Evolutionary conservation across 2,888 invertebrate species (phyloP).

Genomic region (Polyploca ridens): DNA sequence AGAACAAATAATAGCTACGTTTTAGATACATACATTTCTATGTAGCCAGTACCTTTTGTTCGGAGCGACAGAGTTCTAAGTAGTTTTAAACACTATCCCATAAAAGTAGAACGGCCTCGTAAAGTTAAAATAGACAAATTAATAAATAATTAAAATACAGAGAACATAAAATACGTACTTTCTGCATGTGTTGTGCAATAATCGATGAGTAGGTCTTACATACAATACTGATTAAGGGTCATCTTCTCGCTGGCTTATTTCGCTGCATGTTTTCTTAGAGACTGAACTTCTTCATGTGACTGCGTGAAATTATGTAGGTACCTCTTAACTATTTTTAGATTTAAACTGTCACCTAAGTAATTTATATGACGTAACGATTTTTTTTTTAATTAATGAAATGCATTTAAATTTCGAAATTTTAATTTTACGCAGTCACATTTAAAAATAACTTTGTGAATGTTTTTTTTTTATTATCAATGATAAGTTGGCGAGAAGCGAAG

Average conservation of each 20-base stretch:
- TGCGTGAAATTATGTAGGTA: slow-evolving; percentile 27
- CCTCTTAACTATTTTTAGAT: too few relatives aligned
- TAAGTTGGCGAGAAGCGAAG: slow-evolving; percentile 71
- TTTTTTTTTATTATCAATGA: slow-evolving; percentile 34
- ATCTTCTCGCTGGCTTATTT: slow-evolving; percentile 73
- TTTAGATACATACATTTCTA: slow-evolving; percentile 15
- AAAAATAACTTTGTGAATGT: slow-evolving; percentile 41
- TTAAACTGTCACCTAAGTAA: slow-evolving; percentile 6
- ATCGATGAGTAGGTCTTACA: slow-evolving; percentile 66
- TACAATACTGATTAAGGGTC: slow-evolving; percentile 58
- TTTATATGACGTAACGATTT: neutral
- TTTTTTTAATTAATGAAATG: slow-evolving; percentile 8
- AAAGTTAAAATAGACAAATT: slow-evolving; percentile 49
- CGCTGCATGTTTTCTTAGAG: slow-evolving; percentile 55
- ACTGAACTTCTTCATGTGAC: slow-evolving; percentile 57
- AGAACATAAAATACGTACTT: slow-evolving; percentile 76
- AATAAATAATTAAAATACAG: slow-evolving; percentile 42
- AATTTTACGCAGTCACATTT: slow-evolving; percentile 27
- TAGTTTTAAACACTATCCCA: slow-evolving; percentile 44
- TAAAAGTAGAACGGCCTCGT: slow-evolving; percentile 50
- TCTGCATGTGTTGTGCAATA: slow-evolving; percentile 82
- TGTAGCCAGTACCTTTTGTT: slow-evolving; percentile 33
- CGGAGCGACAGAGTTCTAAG: slow-evolving; percentile 53
- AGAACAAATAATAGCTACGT: too few relatives aligned
- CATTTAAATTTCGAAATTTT: neutral